A percentile compares a stretch with the other conserved stretches of the same genome.
Evolutionary conservation across 2,797 vertebrate genomes (phyloP).

Genomic region (Anisognathus igniventris): DNA sequence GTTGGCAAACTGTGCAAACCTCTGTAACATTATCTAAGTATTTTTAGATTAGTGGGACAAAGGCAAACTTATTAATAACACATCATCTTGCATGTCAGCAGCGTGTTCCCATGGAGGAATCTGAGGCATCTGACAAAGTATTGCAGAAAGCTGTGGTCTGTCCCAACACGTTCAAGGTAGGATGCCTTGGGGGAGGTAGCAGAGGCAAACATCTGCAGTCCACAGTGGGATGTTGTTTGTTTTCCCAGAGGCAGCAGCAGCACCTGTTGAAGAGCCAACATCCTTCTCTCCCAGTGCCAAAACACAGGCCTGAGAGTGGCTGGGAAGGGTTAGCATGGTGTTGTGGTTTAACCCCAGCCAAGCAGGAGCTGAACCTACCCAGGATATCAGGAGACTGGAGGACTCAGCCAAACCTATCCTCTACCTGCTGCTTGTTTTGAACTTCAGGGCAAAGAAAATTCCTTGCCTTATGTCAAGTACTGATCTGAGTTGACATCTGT

Average conservation of each 20-base stretch:
- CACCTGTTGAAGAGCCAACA: not conserved
- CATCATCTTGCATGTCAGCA: not conserved
- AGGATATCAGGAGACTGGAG: not conserved
- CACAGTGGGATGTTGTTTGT: not conserved
- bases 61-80: slow-evolving; percentile 27
- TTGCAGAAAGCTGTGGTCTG: not conserved
- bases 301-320: not conserved
- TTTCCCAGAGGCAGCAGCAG: not conserved
- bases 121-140: not conserved
- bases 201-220: not conserved
- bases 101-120: not conserved
- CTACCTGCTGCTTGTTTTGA: not conserved
- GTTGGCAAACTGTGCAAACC: not conserved
- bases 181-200: not conserved
- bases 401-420: not conserved
- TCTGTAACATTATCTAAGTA: not conserved
- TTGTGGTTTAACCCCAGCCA: not conserved
- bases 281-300: not conserved
- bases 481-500: not conserved
- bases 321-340: not conserved
- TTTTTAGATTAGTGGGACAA: slow-evolving; percentile 30
- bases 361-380: not conserved
- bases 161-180: not conserved
- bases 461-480: not conserved
- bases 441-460: not conserved